A percentile compares a stretch with the other conserved stretches of the same genome.
These are phyloP conservation scores for Hyla sarda DNA, from an alignment of 2,113 vertebrate species.

Conservation along the genomic window DNA sequence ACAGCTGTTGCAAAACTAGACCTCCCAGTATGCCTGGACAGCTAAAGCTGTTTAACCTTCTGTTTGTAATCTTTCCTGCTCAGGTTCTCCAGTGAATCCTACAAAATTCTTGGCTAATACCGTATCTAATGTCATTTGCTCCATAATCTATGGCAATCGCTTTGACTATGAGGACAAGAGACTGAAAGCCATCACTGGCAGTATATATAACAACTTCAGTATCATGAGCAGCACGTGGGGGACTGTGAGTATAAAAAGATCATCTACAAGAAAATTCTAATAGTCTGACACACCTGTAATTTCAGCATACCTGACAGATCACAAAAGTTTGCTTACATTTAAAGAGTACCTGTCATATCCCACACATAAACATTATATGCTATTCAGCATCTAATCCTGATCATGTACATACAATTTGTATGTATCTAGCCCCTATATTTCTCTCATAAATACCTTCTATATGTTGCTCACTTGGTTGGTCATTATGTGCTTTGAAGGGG, in stretches of 20 bases:
- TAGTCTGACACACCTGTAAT: not conserved
- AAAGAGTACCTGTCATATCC: too few relatives aligned
- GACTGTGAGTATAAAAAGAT: conserved; percentile 63
- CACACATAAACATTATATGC: too few relatives aligned
- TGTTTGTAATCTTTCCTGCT: not conserved
- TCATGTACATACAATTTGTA: too few relatives aligned
- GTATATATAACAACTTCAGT: conserved; percentile 59
- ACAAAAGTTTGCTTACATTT: too few relatives aligned
- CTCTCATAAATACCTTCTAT: too few relatives aligned
- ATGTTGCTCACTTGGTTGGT: too few relatives aligned
- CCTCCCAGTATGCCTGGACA: too few relatives aligned
- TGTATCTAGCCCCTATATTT: too few relatives aligned
- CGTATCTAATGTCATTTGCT: conserved; percentile 66
- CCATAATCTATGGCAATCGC: conserved; percentile 64
- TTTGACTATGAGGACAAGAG: conserved; percentile 64
- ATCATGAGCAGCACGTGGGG: not conserved
- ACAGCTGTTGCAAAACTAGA: too few relatives aligned
- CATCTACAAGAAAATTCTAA: not conserved
- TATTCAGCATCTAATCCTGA: too few relatives aligned
- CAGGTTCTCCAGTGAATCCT: conserved; percentile 60
- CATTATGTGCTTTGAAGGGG: too few relatives aligned
- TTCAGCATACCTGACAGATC: not conserved
- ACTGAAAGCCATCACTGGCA: conserved; percentile 64
- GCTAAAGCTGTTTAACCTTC: too few relatives aligned
- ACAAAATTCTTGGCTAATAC: conserved; percentile 55